Percentiles rank a stretch among this genome's conserved stretches.
phyloP scores from a whole-genome alignment of 1,140 invertebrate species.

The Anastatus disparis region DNA sequence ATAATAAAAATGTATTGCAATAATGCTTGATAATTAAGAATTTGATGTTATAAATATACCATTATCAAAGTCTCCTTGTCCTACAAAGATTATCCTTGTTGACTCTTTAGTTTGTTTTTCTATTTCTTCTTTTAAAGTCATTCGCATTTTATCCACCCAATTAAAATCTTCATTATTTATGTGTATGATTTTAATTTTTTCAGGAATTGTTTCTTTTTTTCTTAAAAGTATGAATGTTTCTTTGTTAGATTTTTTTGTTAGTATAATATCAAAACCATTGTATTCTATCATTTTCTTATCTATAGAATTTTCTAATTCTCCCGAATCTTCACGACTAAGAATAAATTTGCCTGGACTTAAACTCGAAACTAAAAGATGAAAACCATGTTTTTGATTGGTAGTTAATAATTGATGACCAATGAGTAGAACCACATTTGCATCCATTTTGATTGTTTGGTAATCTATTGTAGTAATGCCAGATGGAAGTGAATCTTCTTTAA shows the following conservation, averaged over 20 bases:
- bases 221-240: constrained; percentile 55
- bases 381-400: constrained; percentile 24
- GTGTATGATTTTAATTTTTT: constrained; percentile 50
- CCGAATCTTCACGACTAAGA: constrained; percentile 56
- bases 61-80: constrained; percentile 73
- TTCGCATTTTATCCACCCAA: constrained; percentile 68
- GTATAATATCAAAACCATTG: constrained; percentile 50
- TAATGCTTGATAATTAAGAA: not conserved
- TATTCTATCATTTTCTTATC: constrained; percentile 36
- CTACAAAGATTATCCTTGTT: constrained; percentile 68
- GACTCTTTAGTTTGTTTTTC: constrained; percentile 40
- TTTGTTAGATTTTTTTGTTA: constrained; percentile 54
- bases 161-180: constrained; percentile 61
- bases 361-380: constrained; percentile 47
- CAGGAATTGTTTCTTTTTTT: constrained; percentile 50
- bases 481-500: constrained; percentile 66
- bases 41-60: constrained; percentile 69
- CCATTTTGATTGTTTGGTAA: constrained; percentile 68
- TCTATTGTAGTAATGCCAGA: constrained; percentile 66
- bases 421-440: constrained; percentile 69
- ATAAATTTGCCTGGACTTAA: constrained; percentile 63
- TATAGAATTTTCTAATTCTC: constrained; percentile 43
- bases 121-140: constrained; percentile 67
- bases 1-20: not conserved
- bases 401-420: constrained; percentile 56